These are phyloP conservation scores for Hymenopus coronatus DNA, from an alignment of 2,888 invertebrate species.

Conservation along the genomic window DNA sequence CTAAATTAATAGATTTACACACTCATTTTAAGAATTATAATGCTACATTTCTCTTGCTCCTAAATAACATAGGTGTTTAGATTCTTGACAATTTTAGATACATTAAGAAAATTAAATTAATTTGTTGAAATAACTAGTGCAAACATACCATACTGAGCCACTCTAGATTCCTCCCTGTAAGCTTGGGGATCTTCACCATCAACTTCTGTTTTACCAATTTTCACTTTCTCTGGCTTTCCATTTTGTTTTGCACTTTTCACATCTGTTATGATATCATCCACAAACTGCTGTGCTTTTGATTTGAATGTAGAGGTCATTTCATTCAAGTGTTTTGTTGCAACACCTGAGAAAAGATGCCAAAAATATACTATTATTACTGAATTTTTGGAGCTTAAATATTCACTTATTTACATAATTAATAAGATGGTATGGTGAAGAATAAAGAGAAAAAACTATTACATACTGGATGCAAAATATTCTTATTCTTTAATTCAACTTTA, in stretches of 20 bases:
- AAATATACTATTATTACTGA: background rate
- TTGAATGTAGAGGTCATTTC: slow-evolving; percentile 67
- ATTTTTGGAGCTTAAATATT: background rate
- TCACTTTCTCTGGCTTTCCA: slow-evolving; percentile 45
- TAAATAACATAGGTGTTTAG: too few species aligned
- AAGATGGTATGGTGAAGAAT: too few species aligned
- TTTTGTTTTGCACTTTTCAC: slow-evolving; percentile 48
- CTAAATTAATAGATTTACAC: too few species aligned
- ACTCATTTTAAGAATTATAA: too few species aligned
- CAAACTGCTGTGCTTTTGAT: slow-evolving; percentile 65
- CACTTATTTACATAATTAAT: background rate
- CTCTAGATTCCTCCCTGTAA: slow-evolving; percentile 67
- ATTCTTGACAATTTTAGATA: too few species aligned
- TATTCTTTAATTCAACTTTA: too few species aligned
- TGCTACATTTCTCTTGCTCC: too few species aligned
- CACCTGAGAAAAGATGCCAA: slow-evolving; percentile 44
- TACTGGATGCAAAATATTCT: too few species aligned
- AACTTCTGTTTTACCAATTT: slow-evolving; percentile 47
- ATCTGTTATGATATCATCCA: slow-evolving; percentile 62
- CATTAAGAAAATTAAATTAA: too few species aligned
- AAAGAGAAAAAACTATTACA: too few species aligned
- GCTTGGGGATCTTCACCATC: slow-evolving; percentile 60
- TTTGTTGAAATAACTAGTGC: too few species aligned
- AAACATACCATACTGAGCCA: slow-evolving; percentile 63
- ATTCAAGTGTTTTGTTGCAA: slow-evolving; percentile 61